Percentiles rank a stretch among this genome's conserved stretches.
These are phyloP conservation scores for Caranx ignobilis DNA, from an alignment of 2,113 vertebrate species.

Conservation along the genomic window DNA sequence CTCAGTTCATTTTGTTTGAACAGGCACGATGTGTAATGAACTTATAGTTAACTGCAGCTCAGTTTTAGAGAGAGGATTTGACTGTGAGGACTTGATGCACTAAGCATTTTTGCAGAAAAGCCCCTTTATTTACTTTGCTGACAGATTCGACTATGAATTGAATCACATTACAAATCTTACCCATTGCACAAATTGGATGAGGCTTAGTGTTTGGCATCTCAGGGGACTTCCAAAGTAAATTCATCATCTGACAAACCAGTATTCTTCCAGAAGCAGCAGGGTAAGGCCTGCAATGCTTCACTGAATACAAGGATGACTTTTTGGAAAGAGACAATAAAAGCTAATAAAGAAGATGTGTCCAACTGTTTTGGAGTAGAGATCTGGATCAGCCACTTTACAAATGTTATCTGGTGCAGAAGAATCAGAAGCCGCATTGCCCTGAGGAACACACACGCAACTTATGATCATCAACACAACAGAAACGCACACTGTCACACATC, in stretches of 20 bases:
- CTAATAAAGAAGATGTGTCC: slow-evolving; percentile 11
- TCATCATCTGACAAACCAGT: slow-evolving; percentile 55
- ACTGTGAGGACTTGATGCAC: slow-evolving; percentile 19
- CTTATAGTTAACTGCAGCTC: slow-evolving; percentile 44
- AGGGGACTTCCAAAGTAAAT: slow-evolving; percentile 36
- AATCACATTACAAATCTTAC: slow-evolving; percentile 36
- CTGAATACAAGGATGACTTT: slow-evolving; percentile 11
- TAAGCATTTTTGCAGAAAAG: slow-evolving; percentile 51
- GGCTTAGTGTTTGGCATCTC: slow-evolving; percentile 52
- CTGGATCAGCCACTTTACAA: slow-evolving; percentile 19
- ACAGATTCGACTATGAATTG: slow-evolving; percentile 37
- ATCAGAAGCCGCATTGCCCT: not conserved
- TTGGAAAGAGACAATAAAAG: not conserved
- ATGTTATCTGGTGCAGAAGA: not conserved
- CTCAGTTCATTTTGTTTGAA: slow-evolving; percentile 29
- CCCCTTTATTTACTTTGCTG: slow-evolving; percentile 47
- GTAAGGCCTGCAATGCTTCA: slow-evolving; percentile 17
- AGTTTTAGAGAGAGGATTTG: slow-evolving; percentile 7
- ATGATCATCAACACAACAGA: not conserved
- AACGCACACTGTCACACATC: not conserved
- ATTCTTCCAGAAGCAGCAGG: slow-evolving; percentile 46
- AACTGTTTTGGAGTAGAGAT: not conserved
- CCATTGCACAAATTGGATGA: slow-evolving; percentile 58
- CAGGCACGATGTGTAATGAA: slow-evolving; percentile 42
- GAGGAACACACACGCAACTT: not conserved